Percentiles rank a stretch among this genome's conserved stretches.
These are phyloP conservation scores for Stichodactyla helianthus DNA, from an alignment of 64 coral and sea anemone genomes.

Conservation along the genomic window DNA sequence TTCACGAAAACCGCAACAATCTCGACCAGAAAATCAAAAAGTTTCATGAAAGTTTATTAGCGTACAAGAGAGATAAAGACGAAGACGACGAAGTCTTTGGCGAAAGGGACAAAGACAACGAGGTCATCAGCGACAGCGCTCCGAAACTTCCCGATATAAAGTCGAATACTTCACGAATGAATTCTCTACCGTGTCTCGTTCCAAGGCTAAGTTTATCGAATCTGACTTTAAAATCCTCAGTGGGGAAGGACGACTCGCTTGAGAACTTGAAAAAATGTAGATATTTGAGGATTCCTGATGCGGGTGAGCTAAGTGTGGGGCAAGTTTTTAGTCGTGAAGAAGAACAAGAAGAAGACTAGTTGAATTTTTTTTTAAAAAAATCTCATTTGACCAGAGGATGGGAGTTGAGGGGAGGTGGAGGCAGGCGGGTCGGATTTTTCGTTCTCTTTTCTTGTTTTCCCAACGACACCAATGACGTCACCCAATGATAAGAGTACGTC, in stretches of 20 bases:
- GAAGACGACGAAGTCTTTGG: neutral
- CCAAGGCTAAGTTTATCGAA: neutral
- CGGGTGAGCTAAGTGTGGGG: neutral
- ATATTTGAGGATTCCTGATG: neutral
- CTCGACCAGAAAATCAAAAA: neutral
- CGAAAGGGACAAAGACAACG: neutral
- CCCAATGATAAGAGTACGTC: too few relatives aligned
- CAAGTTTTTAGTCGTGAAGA: neutral
- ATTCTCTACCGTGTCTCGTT: neutral
- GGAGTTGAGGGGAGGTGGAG: neutral
- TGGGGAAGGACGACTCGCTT: neutral
- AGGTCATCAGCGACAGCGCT: neutral
- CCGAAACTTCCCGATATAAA: slow-evolving; percentile 6
- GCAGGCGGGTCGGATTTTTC: too few relatives aligned
- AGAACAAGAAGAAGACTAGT: neutral
- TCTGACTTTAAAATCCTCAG: neutral
- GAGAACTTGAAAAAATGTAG: neutral
- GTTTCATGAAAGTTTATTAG: neutral
- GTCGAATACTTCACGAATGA: neutral
- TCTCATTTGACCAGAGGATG: neutral
- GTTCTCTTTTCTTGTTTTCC: too few relatives aligned
- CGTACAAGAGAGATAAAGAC: neutral
- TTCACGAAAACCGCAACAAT: neutral
- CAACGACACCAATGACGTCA: too few relatives aligned
- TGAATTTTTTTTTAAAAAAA: neutral